Conservation (phyloP, 2,797 vertebrate genomes). For the Silurus lanzhouensis region DNA sequence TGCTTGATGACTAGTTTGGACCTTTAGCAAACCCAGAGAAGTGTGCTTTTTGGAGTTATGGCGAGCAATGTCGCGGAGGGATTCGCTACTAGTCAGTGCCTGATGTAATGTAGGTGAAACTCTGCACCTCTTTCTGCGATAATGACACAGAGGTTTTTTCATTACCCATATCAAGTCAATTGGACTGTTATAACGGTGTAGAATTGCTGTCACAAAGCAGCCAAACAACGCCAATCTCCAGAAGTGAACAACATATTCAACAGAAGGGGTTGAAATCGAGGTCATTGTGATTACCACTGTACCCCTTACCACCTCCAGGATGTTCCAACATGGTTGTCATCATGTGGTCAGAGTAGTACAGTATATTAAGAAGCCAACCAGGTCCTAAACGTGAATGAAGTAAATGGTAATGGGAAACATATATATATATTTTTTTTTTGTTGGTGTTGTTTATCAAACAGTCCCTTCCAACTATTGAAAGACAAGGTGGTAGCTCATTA, state of each 20-base stretch:
- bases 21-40: background rate
- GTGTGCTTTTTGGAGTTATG: background rate
- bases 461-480: no score
- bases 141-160: background rate
- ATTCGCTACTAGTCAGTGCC: constrained; percentile 45
- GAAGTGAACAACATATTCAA: background rate
- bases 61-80: constrained; percentile 18
- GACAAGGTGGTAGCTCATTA: no score
- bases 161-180: constrained; percentile 13
- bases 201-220: background rate
- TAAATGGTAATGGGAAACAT: no score
- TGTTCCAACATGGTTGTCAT: background rate
- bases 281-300: background rate
- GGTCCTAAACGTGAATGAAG: no score
- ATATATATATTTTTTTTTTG: no score
- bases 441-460: no score
- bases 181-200: background rate
- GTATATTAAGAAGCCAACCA: background rate
- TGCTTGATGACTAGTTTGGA: background rate
- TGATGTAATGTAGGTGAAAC: constrained; percentile 56
- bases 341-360: background rate
- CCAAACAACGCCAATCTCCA: background rate
- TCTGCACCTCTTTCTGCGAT: background rate
- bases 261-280: background rate
- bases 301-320: background rate